Evolutionary conservation across 2,113 vertebrate species (phyloP), one percentile per base, ranked within the genome.

Genomic region (Grammomys surdaster): DNA sequence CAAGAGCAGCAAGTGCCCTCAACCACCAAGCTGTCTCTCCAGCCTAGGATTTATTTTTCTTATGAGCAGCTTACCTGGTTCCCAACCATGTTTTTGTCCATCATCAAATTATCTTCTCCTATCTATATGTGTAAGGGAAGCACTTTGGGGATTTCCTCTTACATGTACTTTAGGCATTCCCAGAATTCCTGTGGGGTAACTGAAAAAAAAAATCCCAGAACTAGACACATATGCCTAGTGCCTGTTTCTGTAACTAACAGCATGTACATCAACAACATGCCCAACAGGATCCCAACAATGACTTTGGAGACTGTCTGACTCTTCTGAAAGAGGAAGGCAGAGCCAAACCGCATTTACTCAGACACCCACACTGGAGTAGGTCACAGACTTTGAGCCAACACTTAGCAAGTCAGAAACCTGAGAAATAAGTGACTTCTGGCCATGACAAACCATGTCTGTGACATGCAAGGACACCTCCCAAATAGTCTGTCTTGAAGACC

Each of bases 281-380:
- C 56, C 2, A 0, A 63, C 22, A 75, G 54, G 10, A 14, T 43
- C 22, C n/a, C 36, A 20, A 82, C 26, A 70, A 33, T 5, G 10
- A 88, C 76, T 56, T 56, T 77, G 31, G 22, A 73, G 85, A 76
- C 70, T 2, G 3, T 73, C 46, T 4, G 12, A 40, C 46, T 82
- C n/a, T 77, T 93, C 85, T 65, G 72, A 54, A 86, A 84, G 40
- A 5, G 16, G 33, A 96, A 82, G 36, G 19, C 10, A 16, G 58
- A 73, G 6, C 24, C 31, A 7, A 43, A n/a, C 16, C 0, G 16
- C 40, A 36, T 58, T 1, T 20, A 16, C 40, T 95, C 76, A 33
- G 31, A 43, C 7, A 65, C 28, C 43, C 14, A 9, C 8, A 0
- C 40, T 3, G 19, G 20, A 1, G 1, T 40, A 63, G 51, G 20